Evolutionary conservation across 2,888 invertebrate genomes (phyloP).

Genomic region (Pterostichus niger): DNA sequence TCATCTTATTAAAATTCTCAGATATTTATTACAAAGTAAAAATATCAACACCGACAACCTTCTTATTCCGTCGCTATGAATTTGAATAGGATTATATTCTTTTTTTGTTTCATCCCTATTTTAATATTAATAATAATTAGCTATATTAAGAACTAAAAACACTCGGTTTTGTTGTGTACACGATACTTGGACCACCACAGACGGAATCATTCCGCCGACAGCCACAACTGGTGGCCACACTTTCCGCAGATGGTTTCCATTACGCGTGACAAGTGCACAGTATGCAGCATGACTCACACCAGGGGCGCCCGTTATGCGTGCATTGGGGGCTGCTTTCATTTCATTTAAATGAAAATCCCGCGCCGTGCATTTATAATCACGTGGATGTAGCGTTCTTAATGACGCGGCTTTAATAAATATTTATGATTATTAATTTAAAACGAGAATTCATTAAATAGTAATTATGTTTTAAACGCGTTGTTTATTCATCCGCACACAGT

Average conservation of each 20-base stretch:
- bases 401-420: conserved; percentile 51
- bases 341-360: conserved; percentile 43
- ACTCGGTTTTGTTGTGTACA: too few species aligned
- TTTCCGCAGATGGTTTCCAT: conserved; percentile 61
- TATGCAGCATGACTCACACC: conserved; percentile 29
- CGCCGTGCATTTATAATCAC: conserved; percentile 46
- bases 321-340: conserved; percentile 27
- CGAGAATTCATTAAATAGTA: conserved; percentile 58
- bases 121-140: too few species aligned
- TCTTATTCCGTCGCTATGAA: too few species aligned
- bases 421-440: conserved; percentile 52
- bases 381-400: conserved; percentile 49
- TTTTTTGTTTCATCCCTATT: too few species aligned
- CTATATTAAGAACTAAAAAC: too few species aligned
- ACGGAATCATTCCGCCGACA: conserved; percentile 1
- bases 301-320: conserved; percentile 24
- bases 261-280: conserved; percentile 61
- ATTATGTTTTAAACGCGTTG: conserved; percentile 55
- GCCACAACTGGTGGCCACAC: conserved; percentile 2
- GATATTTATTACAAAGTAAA: too few species aligned
- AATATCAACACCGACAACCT: too few species aligned
- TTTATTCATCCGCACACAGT: conserved; percentile 44
- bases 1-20: too few species aligned
- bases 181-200: not conserved
- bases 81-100: too few species aligned